Conservation (phyloP, 2,113 vertebrate genomes). For the Solea senegalensis region DNA sequence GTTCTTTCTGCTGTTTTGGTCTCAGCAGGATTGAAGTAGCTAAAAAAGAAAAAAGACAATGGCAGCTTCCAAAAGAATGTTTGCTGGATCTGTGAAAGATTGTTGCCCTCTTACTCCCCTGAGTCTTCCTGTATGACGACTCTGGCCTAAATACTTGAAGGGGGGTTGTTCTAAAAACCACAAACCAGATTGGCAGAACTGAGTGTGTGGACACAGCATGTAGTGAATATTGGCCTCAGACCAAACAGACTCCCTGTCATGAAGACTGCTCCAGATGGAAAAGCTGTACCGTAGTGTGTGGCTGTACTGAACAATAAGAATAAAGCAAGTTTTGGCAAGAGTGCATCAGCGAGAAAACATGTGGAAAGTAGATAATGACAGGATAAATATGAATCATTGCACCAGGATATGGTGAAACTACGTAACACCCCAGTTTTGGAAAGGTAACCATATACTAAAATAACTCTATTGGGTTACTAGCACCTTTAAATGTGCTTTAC, state of each 20-base stretch:
- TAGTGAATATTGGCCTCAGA: not conserved
- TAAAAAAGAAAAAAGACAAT: constrained; percentile 19
- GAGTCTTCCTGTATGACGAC: not conserved
- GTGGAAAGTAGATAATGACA: not conserved
- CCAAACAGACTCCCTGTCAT: not conserved
- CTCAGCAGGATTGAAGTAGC: constrained; percentile 27
- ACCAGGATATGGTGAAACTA: too few species aligned
- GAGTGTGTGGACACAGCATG: not conserved
- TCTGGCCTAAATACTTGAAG: constrained; percentile 17
- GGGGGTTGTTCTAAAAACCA: constrained; percentile 2
- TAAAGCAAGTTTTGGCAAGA: constrained; percentile 3
- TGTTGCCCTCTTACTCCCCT: not conserved
- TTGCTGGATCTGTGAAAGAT: constrained; percentile 13
- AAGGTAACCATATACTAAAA: not conserved
- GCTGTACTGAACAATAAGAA: constrained; percentile 8
- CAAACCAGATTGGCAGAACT: not conserved
- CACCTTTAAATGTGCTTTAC: too few species aligned
- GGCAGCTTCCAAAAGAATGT: constrained; percentile 18
- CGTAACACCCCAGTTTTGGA: not conserved
- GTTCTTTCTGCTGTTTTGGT: not conserved
- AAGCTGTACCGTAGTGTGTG: not conserved
- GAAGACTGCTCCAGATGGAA: not conserved
- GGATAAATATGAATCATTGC: not conserved
- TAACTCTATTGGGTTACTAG: not conserved
- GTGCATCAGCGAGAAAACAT: not conserved